Percentiles rank a stretch among this genome's conserved stretches.
phyloP scores from a whole-genome alignment of 2,888 invertebrate genomes.

The Apocheima hispidaria region DNA sequence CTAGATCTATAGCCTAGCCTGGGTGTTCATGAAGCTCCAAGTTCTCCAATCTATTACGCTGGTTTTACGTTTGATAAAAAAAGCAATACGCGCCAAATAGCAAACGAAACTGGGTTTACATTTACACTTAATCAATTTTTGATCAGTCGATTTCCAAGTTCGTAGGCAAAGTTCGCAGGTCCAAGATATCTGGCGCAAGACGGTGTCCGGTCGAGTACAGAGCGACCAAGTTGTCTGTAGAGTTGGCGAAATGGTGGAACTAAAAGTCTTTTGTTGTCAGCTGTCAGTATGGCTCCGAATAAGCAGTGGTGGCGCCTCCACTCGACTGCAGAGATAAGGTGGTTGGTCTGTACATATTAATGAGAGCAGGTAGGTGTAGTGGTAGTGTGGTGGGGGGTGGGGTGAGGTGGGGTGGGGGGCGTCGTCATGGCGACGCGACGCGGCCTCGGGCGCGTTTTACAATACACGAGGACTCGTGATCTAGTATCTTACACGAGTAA shows the following conservation, averaged over 20 bases:
- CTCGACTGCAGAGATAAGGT: background rate
- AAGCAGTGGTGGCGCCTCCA: background rate
- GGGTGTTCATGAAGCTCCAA: too few relatives aligned
- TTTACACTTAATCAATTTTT: slow-evolving; percentile 56
- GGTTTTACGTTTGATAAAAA: slow-evolving; percentile 26
- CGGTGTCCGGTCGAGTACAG: slow-evolving; percentile 37
- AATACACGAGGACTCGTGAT: slow-evolving; percentile 66
- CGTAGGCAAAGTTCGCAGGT: slow-evolving; percentile 48
- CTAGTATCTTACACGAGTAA: slow-evolving; percentile 38
- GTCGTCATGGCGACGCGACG: slow-evolving; percentile 81
- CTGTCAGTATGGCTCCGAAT: background rate
- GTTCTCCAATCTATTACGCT: background rate
- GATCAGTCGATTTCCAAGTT: slow-evolving; percentile 56
- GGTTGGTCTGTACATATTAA: slow-evolving; percentile 75
- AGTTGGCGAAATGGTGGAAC: background rate
- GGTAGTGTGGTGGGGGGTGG: slow-evolving; percentile 44
- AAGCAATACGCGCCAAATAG: slow-evolving; percentile 26
- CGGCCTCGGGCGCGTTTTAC: slow-evolving; percentile 78
- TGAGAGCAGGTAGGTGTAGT: slow-evolving; percentile 71
- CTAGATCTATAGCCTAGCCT: too few relatives aligned
- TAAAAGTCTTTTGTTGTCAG: background rate
- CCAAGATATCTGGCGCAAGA: slow-evolving; percentile 65
- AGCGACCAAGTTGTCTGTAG: background rate
- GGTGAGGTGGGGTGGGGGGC: slow-evolving; percentile 53
- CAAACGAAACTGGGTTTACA: slow-evolving; percentile 15